Evolutionary conservation across 2,797 vertebrate genomes (phyloP).

Genomic region (Neopelma chrysocephalum): DNA sequence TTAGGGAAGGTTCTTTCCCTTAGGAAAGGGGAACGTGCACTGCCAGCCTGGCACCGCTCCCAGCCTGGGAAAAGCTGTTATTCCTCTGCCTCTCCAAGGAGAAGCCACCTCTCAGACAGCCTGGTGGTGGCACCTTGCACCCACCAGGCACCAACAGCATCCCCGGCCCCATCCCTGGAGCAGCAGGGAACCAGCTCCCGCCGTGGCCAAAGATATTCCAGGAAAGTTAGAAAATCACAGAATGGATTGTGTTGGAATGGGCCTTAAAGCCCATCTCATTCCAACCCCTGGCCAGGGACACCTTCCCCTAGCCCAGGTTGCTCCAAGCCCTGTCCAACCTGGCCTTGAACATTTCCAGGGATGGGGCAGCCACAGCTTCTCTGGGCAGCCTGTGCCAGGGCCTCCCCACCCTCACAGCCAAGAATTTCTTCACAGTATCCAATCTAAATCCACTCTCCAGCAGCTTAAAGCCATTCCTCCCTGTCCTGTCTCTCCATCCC

Average conservation of each 20-base stretch:
- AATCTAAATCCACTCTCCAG: background rate
- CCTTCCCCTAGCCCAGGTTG: fast-evolving
- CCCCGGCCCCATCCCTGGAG: background rate
- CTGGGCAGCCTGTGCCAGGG: background rate
- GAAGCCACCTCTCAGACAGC: background rate
- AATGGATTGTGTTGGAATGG: background rate
- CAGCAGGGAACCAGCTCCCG: background rate
- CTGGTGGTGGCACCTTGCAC: background rate
- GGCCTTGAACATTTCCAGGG: background rate
- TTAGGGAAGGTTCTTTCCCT: background rate
- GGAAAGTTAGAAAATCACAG: background rate
- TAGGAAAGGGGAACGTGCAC: fast-evolving
- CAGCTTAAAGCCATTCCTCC: background rate
- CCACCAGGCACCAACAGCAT: background rate
- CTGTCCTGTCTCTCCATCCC: background rate
- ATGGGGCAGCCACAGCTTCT: background rate
- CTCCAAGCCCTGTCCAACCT: fast-evolving
- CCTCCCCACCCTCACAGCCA: background rate
- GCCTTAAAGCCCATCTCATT: background rate
- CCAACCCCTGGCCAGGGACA: background rate
- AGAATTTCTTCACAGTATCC: fast-evolving
- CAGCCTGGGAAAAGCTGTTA: background rate
- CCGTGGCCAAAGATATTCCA: background rate
- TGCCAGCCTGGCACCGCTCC: background rate
- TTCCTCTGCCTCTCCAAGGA: background rate